Conservation (phyloP, 2,888 invertebrate species). For the Drosophila glabriapex region DNA sequence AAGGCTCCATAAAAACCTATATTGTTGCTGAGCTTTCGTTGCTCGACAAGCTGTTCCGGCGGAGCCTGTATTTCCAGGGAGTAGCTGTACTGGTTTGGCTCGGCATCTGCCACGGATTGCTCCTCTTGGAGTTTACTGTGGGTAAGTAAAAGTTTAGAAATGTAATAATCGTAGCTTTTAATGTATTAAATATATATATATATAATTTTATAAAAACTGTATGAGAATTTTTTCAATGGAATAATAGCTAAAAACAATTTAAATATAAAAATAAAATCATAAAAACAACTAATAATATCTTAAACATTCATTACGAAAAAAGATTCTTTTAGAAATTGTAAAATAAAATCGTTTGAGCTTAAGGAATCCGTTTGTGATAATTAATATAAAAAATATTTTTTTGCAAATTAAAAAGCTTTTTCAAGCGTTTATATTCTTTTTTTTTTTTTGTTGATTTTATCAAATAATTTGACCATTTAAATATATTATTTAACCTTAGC, state of each 20-base stretch:
- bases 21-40: not conserved
- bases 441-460: not conserved
- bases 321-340: not conserved
- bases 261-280: not conserved
- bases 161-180: no score
- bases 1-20: slow-evolving; percentile 57
- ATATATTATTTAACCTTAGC: slow-evolving; percentile 47
- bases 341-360: no score
- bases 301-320: not conserved
- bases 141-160: not conserved
- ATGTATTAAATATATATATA: not conserved
- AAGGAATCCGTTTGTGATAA: not conserved
- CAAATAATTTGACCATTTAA: not conserved
- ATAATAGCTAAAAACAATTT: not conserved
- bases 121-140: slow-evolving; percentile 59
- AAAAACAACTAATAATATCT: not conserved
- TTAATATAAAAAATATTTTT: not conserved
- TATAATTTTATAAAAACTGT: not conserved
- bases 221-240: not conserved
- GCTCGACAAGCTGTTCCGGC: slow-evolving; percentile 26
- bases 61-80: slow-evolving; percentile 51
- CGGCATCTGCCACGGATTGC: slow-evolving; percentile 60
- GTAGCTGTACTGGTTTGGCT: slow-evolving; percentile 72
- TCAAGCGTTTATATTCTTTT: not conserved
- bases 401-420: not conserved